phyloP scores from a whole-genome alignment of 2,113 vertebrate genomes.

The Cochlearius cochlearius region DNA sequence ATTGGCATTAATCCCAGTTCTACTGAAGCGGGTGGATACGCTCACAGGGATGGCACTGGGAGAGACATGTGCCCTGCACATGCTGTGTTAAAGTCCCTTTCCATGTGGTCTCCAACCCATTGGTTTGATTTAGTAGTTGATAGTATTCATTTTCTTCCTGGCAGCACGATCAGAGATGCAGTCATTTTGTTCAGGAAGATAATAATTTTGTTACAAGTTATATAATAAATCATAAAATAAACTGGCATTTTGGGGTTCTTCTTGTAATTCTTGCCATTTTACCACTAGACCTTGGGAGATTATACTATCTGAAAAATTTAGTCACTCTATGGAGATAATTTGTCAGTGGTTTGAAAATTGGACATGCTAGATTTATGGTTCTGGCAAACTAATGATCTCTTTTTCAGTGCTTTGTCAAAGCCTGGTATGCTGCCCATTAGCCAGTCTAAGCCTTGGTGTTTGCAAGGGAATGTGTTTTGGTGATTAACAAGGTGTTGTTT shows the following conservation, averaged over 20 bases:
- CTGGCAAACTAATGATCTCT: slow-evolving; percentile 48
- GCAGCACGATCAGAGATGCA: background rate
- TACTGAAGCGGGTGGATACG: background rate
- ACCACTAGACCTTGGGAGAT: slow-evolving; percentile 21
- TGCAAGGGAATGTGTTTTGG: background rate
- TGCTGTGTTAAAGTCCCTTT: background rate
- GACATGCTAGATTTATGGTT: slow-evolving; percentile 38
- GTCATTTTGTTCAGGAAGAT: background rate
- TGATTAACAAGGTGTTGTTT: slow-evolving; percentile 19
- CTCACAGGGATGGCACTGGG: background rate
- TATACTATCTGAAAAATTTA: slow-evolving; percentile 45
- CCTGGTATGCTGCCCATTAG: background rate
- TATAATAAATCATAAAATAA: slow-evolving; percentile 3
- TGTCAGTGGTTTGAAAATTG: slow-evolving; percentile 65
- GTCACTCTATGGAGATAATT: slow-evolving; percentile 55
- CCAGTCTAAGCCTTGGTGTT: background rate
- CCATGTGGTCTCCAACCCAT: background rate
- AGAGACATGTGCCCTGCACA: background rate
- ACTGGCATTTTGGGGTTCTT: background rate
- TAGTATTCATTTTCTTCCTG: background rate
- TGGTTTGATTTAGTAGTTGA: background rate
- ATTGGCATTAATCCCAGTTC: background rate
- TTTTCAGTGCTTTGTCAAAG: slow-evolving; percentile 58
- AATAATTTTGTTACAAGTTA: background rate
- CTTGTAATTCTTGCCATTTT: background rate